Evolutionary conservation across 2,797 vertebrate species (phyloP), one percentile per base, ranked within the genome.

Genomic region (Amblyraja radiata): DNA sequence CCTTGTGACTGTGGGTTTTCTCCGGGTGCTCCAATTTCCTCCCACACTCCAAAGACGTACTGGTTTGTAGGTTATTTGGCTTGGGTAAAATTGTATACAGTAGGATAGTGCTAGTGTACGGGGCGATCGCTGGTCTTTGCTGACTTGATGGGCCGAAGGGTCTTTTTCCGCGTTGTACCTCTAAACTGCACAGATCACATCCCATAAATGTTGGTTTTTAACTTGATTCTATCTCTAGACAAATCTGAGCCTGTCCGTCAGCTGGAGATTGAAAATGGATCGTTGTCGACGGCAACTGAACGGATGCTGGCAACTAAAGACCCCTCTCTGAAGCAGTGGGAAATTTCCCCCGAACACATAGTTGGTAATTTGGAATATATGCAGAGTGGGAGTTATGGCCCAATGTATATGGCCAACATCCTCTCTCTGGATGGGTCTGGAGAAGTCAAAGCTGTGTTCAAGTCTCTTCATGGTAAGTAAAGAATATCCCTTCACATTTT

Each of bases 321-420:
- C 58, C 16, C 93, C 4, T 32, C 54, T 14, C 91, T 94, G 25
- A 65, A 79, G 11, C 93, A 54, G 11, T 93, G 79, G 93, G 93
- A 93, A 93, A 74, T 94, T 61, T 93, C 94, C 5, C 18, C 81
- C 0, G 93, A 91, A 10, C 86, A 93, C 63, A 68, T 32, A 4
- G 88, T 93, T 63, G 39, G 84, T 61, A 88, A 90, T 68, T 36
- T 32, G 93, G 84, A 65, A 58, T 63, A 86, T 46, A 14, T 93
- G 46, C 93, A 93, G 46, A 36, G 13, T 71, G 94, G 94, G 1
- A 93, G 93, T 25, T 94, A 91, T 71, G 94, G 94, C 9, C 93
- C 90, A 7, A 94, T 94, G 10, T 94, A 90, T 54, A 79, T 28
- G 16, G 94, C 91, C 2, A 81, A 65, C 11, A 77, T 94, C 73